A percentile compares a stretch with the other conserved stretches of the same genome.
Conservation (phyloP, 2,113 vertebrate species). For the Sinocyclocheilus grahami region DNA sequence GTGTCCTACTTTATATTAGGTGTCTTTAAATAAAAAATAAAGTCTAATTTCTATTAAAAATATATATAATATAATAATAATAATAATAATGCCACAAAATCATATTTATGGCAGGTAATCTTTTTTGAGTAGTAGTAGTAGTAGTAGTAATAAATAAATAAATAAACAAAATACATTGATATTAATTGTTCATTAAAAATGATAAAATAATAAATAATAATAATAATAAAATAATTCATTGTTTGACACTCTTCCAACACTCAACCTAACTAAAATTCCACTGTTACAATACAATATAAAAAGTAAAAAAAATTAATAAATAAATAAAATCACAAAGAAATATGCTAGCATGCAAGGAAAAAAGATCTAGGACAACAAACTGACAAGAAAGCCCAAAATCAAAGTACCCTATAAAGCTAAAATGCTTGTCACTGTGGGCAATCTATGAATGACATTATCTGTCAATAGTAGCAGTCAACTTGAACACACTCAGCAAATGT, state of each 20-base stretch:
- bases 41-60: not conserved
- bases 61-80: not conserved
- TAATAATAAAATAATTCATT: not conserved
- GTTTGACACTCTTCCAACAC: not conserved
- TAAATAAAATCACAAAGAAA: not conserved
- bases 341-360: not conserved
- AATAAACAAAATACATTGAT: not conserved
- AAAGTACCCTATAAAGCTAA: not conserved
- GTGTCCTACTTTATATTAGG: not conserved
- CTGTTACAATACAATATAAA: not conserved
- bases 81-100: not conserved
- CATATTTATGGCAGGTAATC: not conserved
- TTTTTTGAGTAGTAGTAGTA: too few relatives aligned
- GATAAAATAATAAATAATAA: not conserved
- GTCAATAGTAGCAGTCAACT: slow-evolving; percentile 6
- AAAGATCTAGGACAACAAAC: not conserved
- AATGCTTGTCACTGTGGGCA: not conserved
- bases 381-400: not conserved
- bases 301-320: not conserved
- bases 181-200: not conserved
- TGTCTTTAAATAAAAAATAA: not conserved
- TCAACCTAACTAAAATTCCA: not conserved
- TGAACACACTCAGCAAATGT: slow-evolving; percentile 36
- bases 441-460: slow-evolving; percentile 33
- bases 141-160: not conserved